Percentiles rank a stretch among this genome's conserved stretches.
Conservation (phyloP, 1,140 invertebrate species). For the Lordiphosa stackelbergi region DNA sequence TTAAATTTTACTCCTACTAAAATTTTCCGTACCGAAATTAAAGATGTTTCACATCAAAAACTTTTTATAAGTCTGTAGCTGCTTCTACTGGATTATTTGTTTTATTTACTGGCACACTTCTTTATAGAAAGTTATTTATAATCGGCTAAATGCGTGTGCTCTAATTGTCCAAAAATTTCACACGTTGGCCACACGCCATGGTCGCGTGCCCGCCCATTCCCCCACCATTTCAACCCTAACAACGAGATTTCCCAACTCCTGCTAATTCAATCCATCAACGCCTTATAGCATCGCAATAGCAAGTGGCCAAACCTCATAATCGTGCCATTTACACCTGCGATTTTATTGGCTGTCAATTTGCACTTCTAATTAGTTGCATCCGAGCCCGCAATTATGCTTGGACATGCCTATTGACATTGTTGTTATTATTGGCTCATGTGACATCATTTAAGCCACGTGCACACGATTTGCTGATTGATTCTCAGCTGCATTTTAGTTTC, state of each 20-base stretch:
- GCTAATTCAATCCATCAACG: conserved; percentile 68
- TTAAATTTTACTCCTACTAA: too few relatives aligned
- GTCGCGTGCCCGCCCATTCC: conserved; percentile 24
- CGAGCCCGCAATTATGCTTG: conserved; percentile 50
- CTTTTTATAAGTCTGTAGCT: too few relatives aligned
- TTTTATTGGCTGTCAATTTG: conserved; percentile 65
- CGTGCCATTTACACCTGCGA: conserved; percentile 60
- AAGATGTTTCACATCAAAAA: too few relatives aligned
- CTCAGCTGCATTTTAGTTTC: background rate
- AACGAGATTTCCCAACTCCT: conserved; percentile 35
- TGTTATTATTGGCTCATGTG: conserved; percentile 37
- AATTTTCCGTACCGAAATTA: too few relatives aligned
- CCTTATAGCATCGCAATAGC: conserved; percentile 7
- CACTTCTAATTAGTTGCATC: conserved; percentile 68
- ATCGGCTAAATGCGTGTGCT: conserved; percentile 2
- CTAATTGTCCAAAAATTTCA: conserved; percentile 38
- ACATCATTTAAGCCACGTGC: conserved; percentile 33
- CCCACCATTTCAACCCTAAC: conserved; percentile 18
- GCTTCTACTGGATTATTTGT: too few relatives aligned
- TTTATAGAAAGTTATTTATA: too few relatives aligned
- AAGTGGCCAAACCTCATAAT: conserved; percentile 32
- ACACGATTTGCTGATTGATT: conserved; percentile 34
- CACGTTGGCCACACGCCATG: conserved; percentile 26
- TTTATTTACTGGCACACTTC: too few relatives aligned
- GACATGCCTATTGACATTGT: conserved; percentile 23